Evolutionary conservation across 2,797 vertebrate genomes (phyloP), one percentile per base, ranked within the genome.

Genomic region (Corythornis leucogaster): DNA sequence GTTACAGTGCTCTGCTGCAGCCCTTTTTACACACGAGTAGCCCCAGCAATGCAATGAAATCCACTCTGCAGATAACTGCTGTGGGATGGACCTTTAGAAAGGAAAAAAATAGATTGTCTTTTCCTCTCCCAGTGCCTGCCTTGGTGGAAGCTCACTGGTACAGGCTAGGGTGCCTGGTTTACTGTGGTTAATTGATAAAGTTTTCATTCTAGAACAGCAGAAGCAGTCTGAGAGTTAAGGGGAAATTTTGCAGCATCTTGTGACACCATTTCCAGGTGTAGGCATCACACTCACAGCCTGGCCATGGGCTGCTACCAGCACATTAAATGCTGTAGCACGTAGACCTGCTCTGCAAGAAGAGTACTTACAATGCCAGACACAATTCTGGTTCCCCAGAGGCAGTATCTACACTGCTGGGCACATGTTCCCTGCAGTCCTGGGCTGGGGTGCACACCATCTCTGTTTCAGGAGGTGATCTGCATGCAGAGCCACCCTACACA

Each of bases 281-380:
- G 87, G 9, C 14, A 4, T 7, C 3, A 11, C n/a, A 5, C 20
- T 76, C 38, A 35, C 35, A 91, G 85, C 81, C 70, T 46, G 40
- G 40, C 76, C 76, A 8, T 38, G 38, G 81, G 63, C 11, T 64
- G 68, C 61, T 45, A 15, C 31, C 43, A 61, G 69, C 67, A 48
- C 80, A 24, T 16, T 4, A 35, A 48, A 38, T 12, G 31, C 59
- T 43, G 54, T 0, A 7, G 50, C 69, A n/a, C 70, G 0, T 6
- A 73, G 82, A 81, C 55, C 78, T 70, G 89, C 77, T 64, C 50
- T n/a, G 74, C 87, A 54, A 85, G 91, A 68, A 51, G 64, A 80
- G 63, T 57, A 8, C 16, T 77, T 30, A 20, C 62, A 66, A 5
- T 5, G 12, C 83, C 87, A 85, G 78, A 38, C 62, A 5, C 24